phyloP scores from a whole-genome alignment of 2,797 vertebrate genomes.

The Mallotus villosus region DNA sequence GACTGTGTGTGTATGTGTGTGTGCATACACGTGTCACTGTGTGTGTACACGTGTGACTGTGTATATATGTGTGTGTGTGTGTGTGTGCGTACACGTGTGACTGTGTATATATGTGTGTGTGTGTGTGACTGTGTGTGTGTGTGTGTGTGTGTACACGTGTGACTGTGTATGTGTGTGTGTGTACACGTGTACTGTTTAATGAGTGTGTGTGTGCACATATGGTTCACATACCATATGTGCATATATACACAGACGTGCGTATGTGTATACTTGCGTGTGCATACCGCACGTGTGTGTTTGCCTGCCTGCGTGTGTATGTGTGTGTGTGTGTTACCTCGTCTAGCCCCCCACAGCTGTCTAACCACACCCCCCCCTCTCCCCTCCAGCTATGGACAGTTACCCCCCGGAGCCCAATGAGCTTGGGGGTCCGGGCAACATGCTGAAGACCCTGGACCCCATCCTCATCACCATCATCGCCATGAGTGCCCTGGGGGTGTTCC shows the following conservation, averaged over 20 bases:
- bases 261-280: slow-evolving; percentile 18
- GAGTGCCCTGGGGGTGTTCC: slow-evolving; percentile 93
- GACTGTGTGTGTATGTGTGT: neutral
- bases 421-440: slow-evolving; percentile 86
- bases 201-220: no score
- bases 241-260: neutral
- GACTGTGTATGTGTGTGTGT: neutral
- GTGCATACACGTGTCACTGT: no score
- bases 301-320: neutral
- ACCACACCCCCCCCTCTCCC: no score
- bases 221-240: neutral
- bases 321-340: neutral
- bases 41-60: no score
- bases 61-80: neutral
- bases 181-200: no score
- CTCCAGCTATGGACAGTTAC: slow-evolving; percentile 61
- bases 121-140: neutral
- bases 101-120: neutral
- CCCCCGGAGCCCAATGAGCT: slow-evolving; percentile 76
- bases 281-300: slow-evolving; percentile 11
- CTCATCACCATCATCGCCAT: slow-evolving; percentile 99
- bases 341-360: no score
- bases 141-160: no score
- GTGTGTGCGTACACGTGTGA: no score
- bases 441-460: slow-evolving; percentile 96